phyloP scores from a whole-genome alignment of 2,797 vertebrate genomes.

The Paratrypauchen microcephalus region DNA sequence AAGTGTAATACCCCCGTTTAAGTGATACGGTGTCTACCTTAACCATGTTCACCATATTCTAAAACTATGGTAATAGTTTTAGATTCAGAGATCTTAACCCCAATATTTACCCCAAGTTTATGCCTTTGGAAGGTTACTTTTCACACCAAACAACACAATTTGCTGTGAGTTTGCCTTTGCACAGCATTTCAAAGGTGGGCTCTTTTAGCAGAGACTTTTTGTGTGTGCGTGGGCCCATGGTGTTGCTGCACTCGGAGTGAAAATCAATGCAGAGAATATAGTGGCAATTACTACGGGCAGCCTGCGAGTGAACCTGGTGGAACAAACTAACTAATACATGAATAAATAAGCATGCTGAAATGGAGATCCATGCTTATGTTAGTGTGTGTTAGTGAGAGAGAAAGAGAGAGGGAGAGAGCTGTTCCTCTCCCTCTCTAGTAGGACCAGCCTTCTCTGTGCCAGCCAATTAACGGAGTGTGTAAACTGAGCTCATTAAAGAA shows the following conservation, averaged over 20 bases:
- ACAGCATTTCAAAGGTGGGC: constrained; percentile 35
- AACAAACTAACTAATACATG: constrained; percentile 78
- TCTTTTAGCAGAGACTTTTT: constrained; percentile 16
- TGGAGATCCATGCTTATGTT: no score
- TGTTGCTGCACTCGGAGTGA: constrained; percentile 44
- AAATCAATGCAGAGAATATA: constrained; percentile 80
- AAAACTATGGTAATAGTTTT: no score
- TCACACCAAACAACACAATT: constrained; percentile 32
- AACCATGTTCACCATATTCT: no score
- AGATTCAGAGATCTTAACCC: no score
- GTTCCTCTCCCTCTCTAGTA: background rate
- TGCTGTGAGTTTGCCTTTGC: constrained; percentile 36
- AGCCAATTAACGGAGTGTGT: constrained; percentile 79
- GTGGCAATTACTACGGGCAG: constrained; percentile 75
- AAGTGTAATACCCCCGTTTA: no score
- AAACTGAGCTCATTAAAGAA: constrained; percentile 77
- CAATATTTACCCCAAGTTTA: background rate
- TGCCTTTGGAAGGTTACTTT: constrained; percentile 6
- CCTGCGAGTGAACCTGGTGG: constrained; percentile 72
- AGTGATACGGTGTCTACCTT: no score
- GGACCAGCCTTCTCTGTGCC: constrained; percentile 59
- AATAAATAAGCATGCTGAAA: constrained; percentile 75
- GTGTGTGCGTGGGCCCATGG: constrained; percentile 6
- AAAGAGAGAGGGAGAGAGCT: background rate
- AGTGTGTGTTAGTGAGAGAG: constrained; percentile 35